Evolutionary conservation across 30 jellyfish, hydroid and myxozoan genomes (phyloP).

Genomic region (Phacellophora camtschatica): DNA sequence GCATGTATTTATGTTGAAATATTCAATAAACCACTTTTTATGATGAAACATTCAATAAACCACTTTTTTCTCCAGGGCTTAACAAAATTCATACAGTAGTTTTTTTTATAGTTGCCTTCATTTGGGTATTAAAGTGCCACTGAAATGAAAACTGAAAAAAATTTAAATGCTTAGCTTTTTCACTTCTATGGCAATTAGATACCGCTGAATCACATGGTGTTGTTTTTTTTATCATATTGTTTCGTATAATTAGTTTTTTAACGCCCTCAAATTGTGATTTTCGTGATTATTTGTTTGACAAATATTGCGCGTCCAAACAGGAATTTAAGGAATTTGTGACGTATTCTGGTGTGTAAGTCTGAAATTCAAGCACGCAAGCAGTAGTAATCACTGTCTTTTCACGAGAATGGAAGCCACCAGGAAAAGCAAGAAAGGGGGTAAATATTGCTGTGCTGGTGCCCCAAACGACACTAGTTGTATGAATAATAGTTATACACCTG

Average conservation of each 20-base stretch:
- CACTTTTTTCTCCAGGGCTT: no score
- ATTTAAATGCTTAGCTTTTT: neutral
- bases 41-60: no score
- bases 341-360: neutral
- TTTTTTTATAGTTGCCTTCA: no score
- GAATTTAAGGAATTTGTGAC: neutral
- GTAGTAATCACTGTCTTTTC: neutral
- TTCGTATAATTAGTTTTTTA: neutral
- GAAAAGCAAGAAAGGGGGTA: neutral
- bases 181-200: neutral
- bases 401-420: neutral
- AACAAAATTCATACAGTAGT: no score
- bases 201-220: neutral
- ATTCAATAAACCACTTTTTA: no score
- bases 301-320: neutral
- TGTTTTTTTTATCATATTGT: neutral
- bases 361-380: no score
- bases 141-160: neutral
- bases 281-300: neutral
- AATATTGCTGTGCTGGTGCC: slow-evolving; percentile 26
- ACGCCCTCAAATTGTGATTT: neutral
- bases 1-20: no score
- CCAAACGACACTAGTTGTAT: slow-evolving; percentile 12
- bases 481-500: neutral
- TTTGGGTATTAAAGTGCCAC: neutral